A percentile compares a stretch with the other conserved stretches of the same genome.
Conservation (phyloP, 2,888 invertebrate species). For the Drosophila suboccidentalis region DNA sequence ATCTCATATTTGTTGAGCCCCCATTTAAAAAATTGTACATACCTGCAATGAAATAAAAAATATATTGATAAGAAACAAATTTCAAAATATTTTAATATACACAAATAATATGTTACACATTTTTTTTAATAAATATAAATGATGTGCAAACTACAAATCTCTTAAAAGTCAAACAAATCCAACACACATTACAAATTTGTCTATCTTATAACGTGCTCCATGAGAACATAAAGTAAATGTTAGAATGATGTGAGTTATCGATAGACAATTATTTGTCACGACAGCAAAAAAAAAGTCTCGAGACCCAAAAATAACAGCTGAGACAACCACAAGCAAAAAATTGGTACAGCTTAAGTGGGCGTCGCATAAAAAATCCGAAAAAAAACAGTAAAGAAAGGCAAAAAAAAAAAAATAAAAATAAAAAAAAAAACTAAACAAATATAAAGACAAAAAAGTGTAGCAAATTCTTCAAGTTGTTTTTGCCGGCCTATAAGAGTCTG, state of each 20-base stretch:
- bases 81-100: background rate
- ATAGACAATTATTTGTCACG: conserved; percentile 60
- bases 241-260: conserved; percentile 41
- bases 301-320: conserved; percentile 20
- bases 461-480: conserved; percentile 57
- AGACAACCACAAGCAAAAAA: conserved; percentile 17
- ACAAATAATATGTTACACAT: background rate
- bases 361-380: background rate
- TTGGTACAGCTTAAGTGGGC: conserved; percentile 43
- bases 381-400: background rate
- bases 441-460: conserved; percentile 33
- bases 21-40: conserved; percentile 43
- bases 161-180: background rate
- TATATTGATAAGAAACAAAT: conserved; percentile 6
- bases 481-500: conserved; percentile 48
- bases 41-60: conserved; percentile 60
- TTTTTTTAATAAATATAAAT: background rate
- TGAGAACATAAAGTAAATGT: conserved; percentile 20
- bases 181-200: background rate
- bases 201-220: background rate
- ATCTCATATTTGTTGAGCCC: background rate
- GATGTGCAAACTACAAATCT: background rate
- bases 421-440: conserved; percentile 20
- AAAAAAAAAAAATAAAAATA: conserved; percentile 6
- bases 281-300: conserved; percentile 30